These are phyloP conservation scores for Puntigrus tetrazona DNA, from an alignment of 2,113 vertebrate species.

Conservation along the genomic window DNA sequence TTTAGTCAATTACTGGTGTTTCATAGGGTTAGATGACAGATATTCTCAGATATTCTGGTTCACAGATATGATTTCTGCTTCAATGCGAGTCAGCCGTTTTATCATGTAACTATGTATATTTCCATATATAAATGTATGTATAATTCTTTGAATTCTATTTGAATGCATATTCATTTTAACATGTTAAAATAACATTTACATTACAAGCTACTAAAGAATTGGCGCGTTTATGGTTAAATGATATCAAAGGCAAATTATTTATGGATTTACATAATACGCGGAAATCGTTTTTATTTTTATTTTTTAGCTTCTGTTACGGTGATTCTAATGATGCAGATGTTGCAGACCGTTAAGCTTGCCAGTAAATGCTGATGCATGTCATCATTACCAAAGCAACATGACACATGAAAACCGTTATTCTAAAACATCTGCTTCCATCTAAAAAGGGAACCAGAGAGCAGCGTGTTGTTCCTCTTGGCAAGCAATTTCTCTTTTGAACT, in stretches of 20 bases:
- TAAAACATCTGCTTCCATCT: constrained; percentile 16
- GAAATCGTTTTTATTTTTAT: background rate
- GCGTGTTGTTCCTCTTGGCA: background rate
- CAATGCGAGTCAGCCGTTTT: too few species aligned
- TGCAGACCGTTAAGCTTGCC: background rate
- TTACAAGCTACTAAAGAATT: background rate
- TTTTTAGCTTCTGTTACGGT: background rate
- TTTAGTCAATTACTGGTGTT: too few species aligned
- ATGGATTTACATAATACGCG: background rate
- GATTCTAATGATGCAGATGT: background rate
- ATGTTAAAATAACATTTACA: background rate
- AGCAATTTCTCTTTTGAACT: constrained; percentile 32
- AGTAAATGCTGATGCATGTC: constrained; percentile 1
- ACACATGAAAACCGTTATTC: background rate
- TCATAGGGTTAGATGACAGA: too few species aligned
- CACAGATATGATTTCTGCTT: background rate
- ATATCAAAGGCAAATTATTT: background rate
- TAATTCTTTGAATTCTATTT: too few species aligned
- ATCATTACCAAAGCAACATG: background rate
- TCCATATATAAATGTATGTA: too few species aligned
- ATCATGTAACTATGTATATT: too few species aligned
- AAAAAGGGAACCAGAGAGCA: background rate
- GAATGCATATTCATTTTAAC: background rate
- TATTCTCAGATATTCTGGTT: background rate
- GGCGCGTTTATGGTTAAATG: background rate